Evolutionary conservation across 2,888 invertebrate species (phyloP).

Genomic region (Hydroisotoma schaefferi): DNA sequence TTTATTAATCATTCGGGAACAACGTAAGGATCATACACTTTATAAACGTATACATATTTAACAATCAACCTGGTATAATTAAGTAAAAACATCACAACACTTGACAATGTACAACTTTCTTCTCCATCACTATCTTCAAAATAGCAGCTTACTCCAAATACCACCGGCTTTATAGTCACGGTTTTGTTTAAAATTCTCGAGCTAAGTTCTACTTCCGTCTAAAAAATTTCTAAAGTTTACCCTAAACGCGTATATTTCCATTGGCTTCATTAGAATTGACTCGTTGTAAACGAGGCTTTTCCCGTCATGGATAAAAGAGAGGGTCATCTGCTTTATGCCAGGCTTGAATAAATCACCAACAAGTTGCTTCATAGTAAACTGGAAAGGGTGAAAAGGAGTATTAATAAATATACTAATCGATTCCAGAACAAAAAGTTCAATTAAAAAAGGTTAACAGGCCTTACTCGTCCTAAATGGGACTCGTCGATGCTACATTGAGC

Average conservation of each 20-base stretch:
- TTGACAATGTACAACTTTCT: no score
- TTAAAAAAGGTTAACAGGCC: background rate
- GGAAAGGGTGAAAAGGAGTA: conserved; percentile 11
- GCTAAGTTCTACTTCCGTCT: background rate
- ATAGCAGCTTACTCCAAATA: no score
- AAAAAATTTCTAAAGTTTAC: background rate
- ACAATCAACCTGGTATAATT: no score
- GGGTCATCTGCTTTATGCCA: conserved; percentile 44
- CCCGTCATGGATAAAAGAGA: conserved; percentile 46
- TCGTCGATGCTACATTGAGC: conserved; percentile 34
- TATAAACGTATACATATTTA: no score
- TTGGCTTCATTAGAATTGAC: conserved; percentile 44
- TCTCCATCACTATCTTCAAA: no score
- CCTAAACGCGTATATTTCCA: conserved; percentile 47
- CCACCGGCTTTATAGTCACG: no score
- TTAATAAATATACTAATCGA: conserved; percentile 1
- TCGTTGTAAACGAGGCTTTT: conserved; percentile 38
- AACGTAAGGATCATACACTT: no score
- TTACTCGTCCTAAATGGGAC: conserved; percentile 41
- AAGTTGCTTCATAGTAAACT: conserved; percentile 41
- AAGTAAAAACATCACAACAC: no score
- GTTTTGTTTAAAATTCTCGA: no score
- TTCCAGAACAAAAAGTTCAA: background rate
- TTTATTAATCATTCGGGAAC: no score
- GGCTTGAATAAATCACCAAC: conserved; percentile 43